A percentile compares a stretch with the other conserved stretches of the same genome.
Evolutionary conservation across 2,888 invertebrate genomes (phyloP).

Genomic region (Stenchaetothrips biformis): DNA sequence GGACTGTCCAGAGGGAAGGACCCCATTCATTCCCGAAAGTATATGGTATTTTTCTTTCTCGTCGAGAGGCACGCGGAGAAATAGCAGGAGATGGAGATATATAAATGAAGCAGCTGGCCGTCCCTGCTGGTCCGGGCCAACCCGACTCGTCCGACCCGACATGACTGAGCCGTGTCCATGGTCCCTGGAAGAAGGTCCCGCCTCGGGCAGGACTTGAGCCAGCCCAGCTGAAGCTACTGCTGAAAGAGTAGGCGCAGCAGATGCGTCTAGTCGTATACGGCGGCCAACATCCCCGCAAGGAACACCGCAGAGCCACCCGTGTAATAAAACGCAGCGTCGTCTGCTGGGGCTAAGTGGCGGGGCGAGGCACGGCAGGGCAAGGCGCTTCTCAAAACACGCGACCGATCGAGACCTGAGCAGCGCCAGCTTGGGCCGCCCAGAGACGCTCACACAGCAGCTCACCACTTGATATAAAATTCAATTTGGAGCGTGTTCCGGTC

Average conservation of each 20-base stretch:
- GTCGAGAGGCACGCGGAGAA: background rate
- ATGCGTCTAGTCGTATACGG: background rate
- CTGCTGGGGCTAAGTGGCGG: conserved; percentile 19
- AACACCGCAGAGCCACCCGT: conserved; percentile 20
- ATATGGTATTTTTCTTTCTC: background rate
- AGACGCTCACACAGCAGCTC: background rate
- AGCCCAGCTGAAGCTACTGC: background rate
- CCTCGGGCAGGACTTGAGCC: background rate
- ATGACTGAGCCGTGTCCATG: background rate
- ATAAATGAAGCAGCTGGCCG: background rate
- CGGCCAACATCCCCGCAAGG: conserved; percentile 2
- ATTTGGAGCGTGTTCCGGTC: conserved; percentile 12
- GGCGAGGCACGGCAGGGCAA: background rate
- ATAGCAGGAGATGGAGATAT: background rate
- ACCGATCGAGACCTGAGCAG: too few species aligned
- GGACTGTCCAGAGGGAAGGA: too few species aligned
- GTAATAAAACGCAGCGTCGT: conserved; percentile 23
- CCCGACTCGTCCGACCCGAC: background rate
- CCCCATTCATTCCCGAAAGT: too few species aligned
- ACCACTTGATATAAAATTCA: conserved; percentile 22
- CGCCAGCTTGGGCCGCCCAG: too few species aligned
- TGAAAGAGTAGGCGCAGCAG: background rate
- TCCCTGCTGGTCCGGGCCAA: background rate
- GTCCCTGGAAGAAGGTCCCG: background rate
- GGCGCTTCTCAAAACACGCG: too few species aligned